Evolutionary conservation across 2,797 vertebrate genomes (phyloP).

Genomic region (Pseudomugil gertrudae): DNA sequence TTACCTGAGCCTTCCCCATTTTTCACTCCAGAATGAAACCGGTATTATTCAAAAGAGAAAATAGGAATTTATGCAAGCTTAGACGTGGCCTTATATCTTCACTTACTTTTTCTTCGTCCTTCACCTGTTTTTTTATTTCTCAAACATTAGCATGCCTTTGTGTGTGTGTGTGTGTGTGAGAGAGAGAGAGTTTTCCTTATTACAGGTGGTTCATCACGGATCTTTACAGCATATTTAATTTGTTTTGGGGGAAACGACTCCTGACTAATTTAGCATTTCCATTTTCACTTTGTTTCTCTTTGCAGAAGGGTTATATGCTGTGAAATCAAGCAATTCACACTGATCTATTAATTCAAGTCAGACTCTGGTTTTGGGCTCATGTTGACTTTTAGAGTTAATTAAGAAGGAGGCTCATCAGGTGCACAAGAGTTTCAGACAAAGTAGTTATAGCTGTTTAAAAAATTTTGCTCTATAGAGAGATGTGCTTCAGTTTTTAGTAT

Average conservation of each 20-base stretch:
- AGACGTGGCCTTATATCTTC: slow-evolving; percentile 70
- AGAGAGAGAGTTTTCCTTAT: slow-evolving; percentile 21
- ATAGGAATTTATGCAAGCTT: slow-evolving; percentile 74
- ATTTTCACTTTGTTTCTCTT: slow-evolving; percentile 10
- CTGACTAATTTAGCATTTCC: slow-evolving; percentile 6
- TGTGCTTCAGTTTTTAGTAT: neutral
- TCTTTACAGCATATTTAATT: slow-evolving; percentile 28
- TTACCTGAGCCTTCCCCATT: slow-evolving; percentile 62
- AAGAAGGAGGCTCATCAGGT: neutral
- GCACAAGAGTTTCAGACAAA: neutral
- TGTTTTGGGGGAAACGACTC: slow-evolving; percentile 17
- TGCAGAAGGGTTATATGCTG: neutral
- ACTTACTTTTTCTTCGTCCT: slow-evolving; percentile 28
- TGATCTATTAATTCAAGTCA: slow-evolving; percentile 21
- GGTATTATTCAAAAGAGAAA: slow-evolving; percentile 75
- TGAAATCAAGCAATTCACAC: slow-evolving; percentile 23
- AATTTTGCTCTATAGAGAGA: neutral
- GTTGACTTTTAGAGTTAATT: neutral
- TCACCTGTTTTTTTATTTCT: slow-evolving; percentile 20
- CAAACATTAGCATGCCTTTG: slow-evolving; percentile 27
- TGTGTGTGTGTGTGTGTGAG: neutral
- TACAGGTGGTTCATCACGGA: slow-evolving; percentile 10
- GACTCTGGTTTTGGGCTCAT: slow-evolving; percentile 1
- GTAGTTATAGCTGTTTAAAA: neutral
- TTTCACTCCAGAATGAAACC: slow-evolving; percentile 65